A percentile compares a stretch with the other conserved stretches of the same genome.
These are phyloP conservation scores for Leptothorax acervorum DNA, from an alignment of 2,888 invertebrate species.

Conservation along the genomic window DNA sequence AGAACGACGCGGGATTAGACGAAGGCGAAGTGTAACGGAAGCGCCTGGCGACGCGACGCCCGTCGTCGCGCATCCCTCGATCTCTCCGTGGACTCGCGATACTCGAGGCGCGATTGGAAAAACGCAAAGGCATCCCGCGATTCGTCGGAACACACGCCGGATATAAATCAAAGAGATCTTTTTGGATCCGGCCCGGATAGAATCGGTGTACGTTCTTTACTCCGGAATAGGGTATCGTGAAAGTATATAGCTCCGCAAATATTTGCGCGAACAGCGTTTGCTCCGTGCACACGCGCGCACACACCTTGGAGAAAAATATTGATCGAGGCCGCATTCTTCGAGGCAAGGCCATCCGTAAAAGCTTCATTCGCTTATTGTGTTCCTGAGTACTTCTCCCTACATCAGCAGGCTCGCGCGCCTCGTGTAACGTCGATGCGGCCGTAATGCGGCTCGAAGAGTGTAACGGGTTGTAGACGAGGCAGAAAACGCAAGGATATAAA, in stretches of 20 bases:
- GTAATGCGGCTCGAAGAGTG: neutral
- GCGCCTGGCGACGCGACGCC: neutral
- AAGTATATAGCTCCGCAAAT: conserved; percentile 29
- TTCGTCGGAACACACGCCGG: neutral
- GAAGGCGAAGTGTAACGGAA: conserved; percentile 20
- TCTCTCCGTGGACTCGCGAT: neutral
- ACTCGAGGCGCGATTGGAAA: neutral
- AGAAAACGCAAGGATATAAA: neutral
- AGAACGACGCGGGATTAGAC: conserved; percentile 9
- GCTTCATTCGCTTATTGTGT: conserved; percentile 33
- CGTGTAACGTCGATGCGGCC: neutral
- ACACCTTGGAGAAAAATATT: conserved; percentile 31
- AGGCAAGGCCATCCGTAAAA: conserved; percentile 24
- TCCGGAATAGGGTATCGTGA: conserved; percentile 20
- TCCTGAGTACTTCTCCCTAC: neutral
- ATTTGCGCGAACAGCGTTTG: conserved; percentile 34
- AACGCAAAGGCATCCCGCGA: neutral
- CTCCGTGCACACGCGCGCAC: neutral
- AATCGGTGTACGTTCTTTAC: neutral
- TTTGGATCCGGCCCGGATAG: neutral
- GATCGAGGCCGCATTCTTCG: conserved; percentile 38
- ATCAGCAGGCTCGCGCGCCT: neutral
- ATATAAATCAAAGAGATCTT: neutral
- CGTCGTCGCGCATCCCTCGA: neutral
- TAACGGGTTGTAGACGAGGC: neutral